Base-by-base conservation (phyloP, 1,140 invertebrate species). In the Bombyx mandarina region DNA sequence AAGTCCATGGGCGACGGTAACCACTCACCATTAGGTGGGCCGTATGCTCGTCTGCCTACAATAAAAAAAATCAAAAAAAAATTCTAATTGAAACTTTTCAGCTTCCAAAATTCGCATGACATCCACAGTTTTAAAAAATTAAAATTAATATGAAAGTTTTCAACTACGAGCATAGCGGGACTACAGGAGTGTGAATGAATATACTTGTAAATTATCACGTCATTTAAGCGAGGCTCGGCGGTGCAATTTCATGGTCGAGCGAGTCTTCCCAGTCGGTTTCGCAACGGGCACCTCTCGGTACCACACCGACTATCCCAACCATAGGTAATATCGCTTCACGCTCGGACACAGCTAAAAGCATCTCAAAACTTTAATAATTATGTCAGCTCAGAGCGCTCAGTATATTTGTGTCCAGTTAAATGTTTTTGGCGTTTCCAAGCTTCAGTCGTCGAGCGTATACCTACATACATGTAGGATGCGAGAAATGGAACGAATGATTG, bases 181-280 rank as follows among this genome's bases (percentile, higher is more conserved):
- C 52, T 63, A 62, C 65, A 67, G 58, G 67, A 69, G 57, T 59
- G 63, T 47, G 57, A 59, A 67, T 54, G 61, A 64, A 66, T 61
- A 66, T 61, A 69, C 67, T 74, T 63, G 69, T 74, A 73, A 74
- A 77, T 77, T 72, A 73, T 77, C 74, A 71, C 66, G 64, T 70
- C 74, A 69, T 71, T 74, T 71, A 72, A 62, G 65, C 59, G 64
- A 57, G 56, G 66, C 67, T 68, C 68, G 62, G 61, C 65, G 65
- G 61, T 63, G 65, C 70, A 75, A 75, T 77, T 77, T 77, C 72
- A 77, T 62, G 75, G 72, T 60, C 61, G 65, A 67, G 55, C 61
- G 65, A 63, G 45, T 60, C 56, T 52, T 59, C 53, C 52, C 18
- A 35, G 26, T 35, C 26, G 4, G 26, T 35, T 35, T 35, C 26